phyloP scores from a whole-genome alignment of 2,113 vertebrate species.

The Panthera leo region DNA sequence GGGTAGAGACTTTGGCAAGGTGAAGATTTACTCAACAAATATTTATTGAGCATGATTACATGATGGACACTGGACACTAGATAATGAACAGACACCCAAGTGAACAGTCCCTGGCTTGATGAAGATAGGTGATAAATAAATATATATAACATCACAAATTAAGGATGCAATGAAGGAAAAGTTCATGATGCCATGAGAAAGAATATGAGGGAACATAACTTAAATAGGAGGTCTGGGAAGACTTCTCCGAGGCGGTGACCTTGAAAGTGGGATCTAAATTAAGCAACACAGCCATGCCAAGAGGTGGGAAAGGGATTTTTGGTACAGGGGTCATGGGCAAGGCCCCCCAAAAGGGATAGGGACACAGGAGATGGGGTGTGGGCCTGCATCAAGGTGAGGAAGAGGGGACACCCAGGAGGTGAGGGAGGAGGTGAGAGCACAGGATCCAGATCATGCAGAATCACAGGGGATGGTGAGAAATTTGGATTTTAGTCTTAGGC shows the following conservation, averaged over 20 bases:
- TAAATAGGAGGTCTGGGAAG: neutral
- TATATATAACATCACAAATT: neutral
- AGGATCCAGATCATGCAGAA: neutral
- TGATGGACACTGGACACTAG: neutral
- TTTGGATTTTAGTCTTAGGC: neutral
- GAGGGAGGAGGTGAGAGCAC: neutral
- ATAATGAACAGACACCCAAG: neutral
- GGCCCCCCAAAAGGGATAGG: neutral
- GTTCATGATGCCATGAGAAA: neutral
- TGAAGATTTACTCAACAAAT: slow-evolving; percentile 44
- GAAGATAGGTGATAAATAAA: neutral
- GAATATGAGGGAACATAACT: neutral
- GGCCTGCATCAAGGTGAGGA: neutral
- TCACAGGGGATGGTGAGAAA: neutral
- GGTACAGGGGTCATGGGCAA: neutral
- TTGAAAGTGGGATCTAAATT: neutral
- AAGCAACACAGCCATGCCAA: neutral
- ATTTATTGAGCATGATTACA: neutral
- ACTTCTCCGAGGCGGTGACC: neutral
- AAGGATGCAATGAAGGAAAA: neutral
- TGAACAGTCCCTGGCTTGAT: neutral
- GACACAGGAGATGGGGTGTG: neutral
- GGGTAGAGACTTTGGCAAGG: slow-evolving; percentile 6
- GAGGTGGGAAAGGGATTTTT: neutral
- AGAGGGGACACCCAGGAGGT: neutral